Evolutionary conservation across 2,888 invertebrate genomes (phyloP), one percentile per base, ranked within the genome.

Genomic region (Cantharis nigra): DNA sequence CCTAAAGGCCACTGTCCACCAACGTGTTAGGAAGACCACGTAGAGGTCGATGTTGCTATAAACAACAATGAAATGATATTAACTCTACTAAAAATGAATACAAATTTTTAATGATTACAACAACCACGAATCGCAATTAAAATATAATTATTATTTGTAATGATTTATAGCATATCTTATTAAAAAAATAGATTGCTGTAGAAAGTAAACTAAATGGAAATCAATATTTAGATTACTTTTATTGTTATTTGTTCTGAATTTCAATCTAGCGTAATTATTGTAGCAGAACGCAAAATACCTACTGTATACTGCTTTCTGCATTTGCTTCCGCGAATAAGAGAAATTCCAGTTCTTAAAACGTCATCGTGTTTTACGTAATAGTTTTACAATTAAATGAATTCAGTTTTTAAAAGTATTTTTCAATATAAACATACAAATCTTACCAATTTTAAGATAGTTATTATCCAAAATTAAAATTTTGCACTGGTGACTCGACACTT

Each of bases 1-100:
- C 75, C 70, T 62, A 80, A 78, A 80, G 78, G 80, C 78, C 80
- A 78, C 67, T 80, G 80, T 76, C 78, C 80, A 77, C 75, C 69
- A 18, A 63, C n/a, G 67, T 70, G 23, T 49, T 49, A 49, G 49
- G 49, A 49, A 49, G 49, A 49, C 49, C 49, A 49, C 49, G 49
- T 49, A 49, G 49, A 49, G 49, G 49, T 49, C 49, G 49, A 49
- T 49, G n/a, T n/a, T 49, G n/a, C n/a, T 49, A 49, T 49, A n/a
- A n/a, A n/a, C 49, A 49, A 49, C 49, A 49, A 49, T 49, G 26
- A 49, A 33, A 49, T 49, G n/a, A n/a, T 49, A 49, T 49, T 49
- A 49, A 49, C 49, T 49, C 7, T 13, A 49, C 49, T 49, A 49
- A 49, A 49, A 49, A n/a, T 49, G 49, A 49, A 49, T 49, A 49